phyloP scores from a whole-genome alignment of 2,888 invertebrate genomes.

The Sycophila texana region DNA sequence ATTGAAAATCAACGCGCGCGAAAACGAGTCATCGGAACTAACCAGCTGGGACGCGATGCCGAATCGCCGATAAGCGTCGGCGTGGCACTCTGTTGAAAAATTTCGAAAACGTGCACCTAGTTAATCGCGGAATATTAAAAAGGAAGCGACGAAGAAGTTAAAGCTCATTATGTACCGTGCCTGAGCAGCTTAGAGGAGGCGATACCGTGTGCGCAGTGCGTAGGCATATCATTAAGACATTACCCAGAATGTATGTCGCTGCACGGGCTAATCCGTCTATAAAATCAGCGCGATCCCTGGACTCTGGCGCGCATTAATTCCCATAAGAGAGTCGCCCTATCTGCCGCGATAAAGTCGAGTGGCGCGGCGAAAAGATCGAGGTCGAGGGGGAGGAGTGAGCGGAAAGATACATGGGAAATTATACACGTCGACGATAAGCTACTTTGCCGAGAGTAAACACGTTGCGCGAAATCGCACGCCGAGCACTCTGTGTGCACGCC shows the following conservation, averaged over 20 bases:
- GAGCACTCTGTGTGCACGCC: too few species aligned
- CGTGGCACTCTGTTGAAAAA: not conserved
- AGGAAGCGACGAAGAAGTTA: not conserved
- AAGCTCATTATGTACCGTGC: not conserved
- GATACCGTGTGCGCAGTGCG: not conserved
- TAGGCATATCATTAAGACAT: slow-evolving; percentile 39
- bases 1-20: too few species aligned
- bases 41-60: not conserved
- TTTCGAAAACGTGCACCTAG: not conserved
- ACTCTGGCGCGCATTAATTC: not conserved
- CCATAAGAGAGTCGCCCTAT: not conserved
- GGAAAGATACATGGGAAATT: too few species aligned
- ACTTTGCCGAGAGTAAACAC: too few species aligned
- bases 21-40: not conserved
- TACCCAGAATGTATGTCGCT: slow-evolving; percentile 25
- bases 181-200: not conserved
- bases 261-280: slow-evolving; percentile 25
- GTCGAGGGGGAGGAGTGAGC: slow-evolving; percentile 1
- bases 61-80: slow-evolving; percentile 25
- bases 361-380: not conserved
- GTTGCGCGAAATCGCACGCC: too few species aligned
- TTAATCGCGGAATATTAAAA: slow-evolving; percentile 14
- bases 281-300: slow-evolving; percentile 24
- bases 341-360: slow-evolving; percentile 7
- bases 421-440: too few species aligned